These are phyloP conservation scores for Psittacula echo DNA, from an alignment of 2,797 vertebrate genomes.

Conservation along the genomic window DNA sequence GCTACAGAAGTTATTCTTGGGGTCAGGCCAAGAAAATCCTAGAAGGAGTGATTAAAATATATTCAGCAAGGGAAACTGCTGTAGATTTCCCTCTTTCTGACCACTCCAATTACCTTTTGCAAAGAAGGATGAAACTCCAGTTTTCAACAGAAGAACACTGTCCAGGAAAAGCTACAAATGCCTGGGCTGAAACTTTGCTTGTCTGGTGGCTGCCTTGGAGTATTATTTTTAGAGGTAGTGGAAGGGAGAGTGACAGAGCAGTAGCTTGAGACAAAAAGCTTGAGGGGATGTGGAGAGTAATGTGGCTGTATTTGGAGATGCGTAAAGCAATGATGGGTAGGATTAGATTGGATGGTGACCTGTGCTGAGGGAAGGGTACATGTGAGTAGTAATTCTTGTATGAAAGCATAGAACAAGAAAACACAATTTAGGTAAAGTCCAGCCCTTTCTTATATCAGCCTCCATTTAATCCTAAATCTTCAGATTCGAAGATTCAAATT, in stretches of 20 bases:
- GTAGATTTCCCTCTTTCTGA: neutral
- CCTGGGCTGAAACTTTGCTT: neutral
- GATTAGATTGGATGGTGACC: neutral
- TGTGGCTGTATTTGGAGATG: neutral
- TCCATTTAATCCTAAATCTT: neutral
- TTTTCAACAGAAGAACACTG: neutral
- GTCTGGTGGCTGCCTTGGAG: neutral
- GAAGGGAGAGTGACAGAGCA: neutral
- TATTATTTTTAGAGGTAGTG: neutral
- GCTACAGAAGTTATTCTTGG: neutral
- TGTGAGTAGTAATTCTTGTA: neutral
- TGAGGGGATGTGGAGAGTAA: neutral
- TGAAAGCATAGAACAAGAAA: neutral
- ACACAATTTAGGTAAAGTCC: neutral
- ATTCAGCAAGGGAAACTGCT: neutral
- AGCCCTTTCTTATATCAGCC: neutral
- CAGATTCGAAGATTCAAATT: neutral
- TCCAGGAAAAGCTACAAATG: neutral
- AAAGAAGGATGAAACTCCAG: neutral
- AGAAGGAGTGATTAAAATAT: neutral
- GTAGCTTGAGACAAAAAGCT: neutral
- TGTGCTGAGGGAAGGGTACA: neutral
- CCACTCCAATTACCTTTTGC: neutral
- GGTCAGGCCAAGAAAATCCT: neutral
- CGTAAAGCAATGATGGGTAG: neutral